These are phyloP conservation scores for Drosophila kanapiae DNA, from an alignment of 1,140 invertebrate genomes.

Conservation along the genomic window DNA sequence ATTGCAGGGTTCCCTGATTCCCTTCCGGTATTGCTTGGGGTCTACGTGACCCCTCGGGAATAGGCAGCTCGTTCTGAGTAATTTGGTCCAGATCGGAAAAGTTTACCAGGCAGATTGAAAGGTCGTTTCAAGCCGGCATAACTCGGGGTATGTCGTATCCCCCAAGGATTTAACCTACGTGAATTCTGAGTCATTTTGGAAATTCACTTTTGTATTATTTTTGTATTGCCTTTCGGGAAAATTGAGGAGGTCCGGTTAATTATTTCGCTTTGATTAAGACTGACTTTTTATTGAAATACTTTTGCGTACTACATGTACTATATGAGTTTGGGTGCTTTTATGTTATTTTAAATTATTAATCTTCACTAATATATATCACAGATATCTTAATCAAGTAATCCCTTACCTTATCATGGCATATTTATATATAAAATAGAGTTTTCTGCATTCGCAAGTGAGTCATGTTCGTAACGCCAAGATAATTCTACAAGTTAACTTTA, in stretches of 20 bases:
- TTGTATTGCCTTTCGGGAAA: background rate
- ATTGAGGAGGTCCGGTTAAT: no score
- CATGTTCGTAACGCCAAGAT: background rate
- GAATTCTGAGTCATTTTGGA: background rate
- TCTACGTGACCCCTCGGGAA: constrained; percentile 61
- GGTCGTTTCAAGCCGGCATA: constrained; percentile 15
- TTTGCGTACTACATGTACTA: background rate
- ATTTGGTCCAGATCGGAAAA: constrained; percentile 10
- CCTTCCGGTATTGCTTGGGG: constrained; percentile 9
- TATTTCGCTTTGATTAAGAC: background rate
- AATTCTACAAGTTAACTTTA: background rate
- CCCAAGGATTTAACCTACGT: background rate
- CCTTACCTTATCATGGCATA: background rate
- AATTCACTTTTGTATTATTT: background rate
- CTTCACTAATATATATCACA: background rate
- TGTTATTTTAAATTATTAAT: no score
- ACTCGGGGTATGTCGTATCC: background rate
- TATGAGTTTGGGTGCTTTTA: background rate
- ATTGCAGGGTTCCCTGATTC: background rate
- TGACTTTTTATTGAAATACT: background rate
- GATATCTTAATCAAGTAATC: background rate
- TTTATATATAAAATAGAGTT: background rate
- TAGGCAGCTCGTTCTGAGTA: constrained; percentile 13
- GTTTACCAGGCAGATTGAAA: no score
- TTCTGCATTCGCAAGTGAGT: no score